Conservation (phyloP, 1,140 invertebrate species). For the Euura saliciscinereae region DNA sequence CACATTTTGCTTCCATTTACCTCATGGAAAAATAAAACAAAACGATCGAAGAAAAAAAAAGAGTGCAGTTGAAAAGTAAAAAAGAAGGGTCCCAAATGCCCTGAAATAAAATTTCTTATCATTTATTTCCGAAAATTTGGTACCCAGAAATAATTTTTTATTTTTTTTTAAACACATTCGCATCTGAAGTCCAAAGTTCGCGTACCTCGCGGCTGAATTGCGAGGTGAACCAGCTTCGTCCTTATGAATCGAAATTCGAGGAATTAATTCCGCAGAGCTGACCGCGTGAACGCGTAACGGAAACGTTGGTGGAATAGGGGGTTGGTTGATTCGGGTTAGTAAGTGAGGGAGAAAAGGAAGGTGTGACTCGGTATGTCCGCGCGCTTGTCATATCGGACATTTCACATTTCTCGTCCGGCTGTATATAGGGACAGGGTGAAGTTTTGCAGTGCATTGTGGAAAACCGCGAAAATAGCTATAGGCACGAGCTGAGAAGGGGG, state of each 20-base stretch:
- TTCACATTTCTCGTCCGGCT: neutral
- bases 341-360: neutral
- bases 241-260: neutral
- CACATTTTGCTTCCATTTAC: too few relatives aligned
- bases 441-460: neutral
- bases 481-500: neutral
- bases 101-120: too few relatives aligned
- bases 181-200: too few relatives aligned
- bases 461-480: neutral
- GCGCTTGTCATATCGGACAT: slow-evolving; percentile 2
- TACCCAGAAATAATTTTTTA: too few relatives aligned
- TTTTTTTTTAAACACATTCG: too few relatives aligned
- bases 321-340: neutral
- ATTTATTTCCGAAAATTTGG: too few relatives aligned
- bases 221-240: neutral
- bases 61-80: too few relatives aligned
- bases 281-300: neutral
- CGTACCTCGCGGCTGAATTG: too few relatives aligned
- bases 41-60: too few relatives aligned
- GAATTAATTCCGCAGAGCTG: slow-evolving; percentile 4
- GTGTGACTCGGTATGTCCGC: slow-evolving; percentile 1
- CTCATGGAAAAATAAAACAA: too few relatives aligned
- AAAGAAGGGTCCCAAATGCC: too few relatives aligned
- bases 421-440: neutral
- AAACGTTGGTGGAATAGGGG: neutral